Evolutionary conservation across 2,888 invertebrate genomes (phyloP).

Genomic region (Drosophila fulvimacula): DNA sequence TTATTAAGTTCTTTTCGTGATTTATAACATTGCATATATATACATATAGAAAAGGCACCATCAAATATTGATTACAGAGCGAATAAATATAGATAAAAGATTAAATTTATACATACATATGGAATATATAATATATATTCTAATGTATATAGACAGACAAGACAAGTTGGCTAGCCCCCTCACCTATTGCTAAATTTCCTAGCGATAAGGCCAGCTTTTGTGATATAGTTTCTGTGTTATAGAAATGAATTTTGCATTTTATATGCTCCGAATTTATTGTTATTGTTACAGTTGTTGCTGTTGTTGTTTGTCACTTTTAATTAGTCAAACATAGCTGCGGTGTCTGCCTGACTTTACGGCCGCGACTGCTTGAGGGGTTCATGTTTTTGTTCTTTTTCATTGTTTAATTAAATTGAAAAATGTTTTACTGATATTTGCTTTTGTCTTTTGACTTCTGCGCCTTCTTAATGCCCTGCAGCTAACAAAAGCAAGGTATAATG

Average conservation of each 20-base stretch:
- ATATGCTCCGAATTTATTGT: constrained; percentile 9
- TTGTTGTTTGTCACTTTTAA: constrained; percentile 35
- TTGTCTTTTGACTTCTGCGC: constrained; percentile 22
- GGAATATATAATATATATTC: neutral
- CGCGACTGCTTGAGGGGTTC: constrained; percentile 30
- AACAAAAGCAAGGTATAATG: neutral
- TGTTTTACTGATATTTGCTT: constrained; percentile 25
- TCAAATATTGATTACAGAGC: constrained; percentile 1
- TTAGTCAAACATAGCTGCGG: constrained; percentile 35
- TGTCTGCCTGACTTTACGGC: constrained; percentile 2
- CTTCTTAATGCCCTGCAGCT: constrained; percentile 2
- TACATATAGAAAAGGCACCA: neutral
- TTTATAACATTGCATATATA: constrained; percentile 11
- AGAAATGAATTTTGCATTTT: constrained; percentile 26
- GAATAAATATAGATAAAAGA: constrained; percentile 12
- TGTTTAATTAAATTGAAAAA: constrained; percentile 73
- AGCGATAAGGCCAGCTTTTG: constrained; percentile 15
- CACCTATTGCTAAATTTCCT: constrained; percentile 8
- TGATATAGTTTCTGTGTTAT: constrained; percentile 7
- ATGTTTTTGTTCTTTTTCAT: constrained; percentile 60
- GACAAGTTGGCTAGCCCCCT: neutral
- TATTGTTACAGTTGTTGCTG: neutral
- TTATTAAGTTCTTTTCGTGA: constrained; percentile 12
- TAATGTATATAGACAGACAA: constrained; percentile 5
- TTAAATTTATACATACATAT: neutral